Base-by-base conservation (phyloP, 2,113 vertebrate species). In the Numida meleagris region DNA sequence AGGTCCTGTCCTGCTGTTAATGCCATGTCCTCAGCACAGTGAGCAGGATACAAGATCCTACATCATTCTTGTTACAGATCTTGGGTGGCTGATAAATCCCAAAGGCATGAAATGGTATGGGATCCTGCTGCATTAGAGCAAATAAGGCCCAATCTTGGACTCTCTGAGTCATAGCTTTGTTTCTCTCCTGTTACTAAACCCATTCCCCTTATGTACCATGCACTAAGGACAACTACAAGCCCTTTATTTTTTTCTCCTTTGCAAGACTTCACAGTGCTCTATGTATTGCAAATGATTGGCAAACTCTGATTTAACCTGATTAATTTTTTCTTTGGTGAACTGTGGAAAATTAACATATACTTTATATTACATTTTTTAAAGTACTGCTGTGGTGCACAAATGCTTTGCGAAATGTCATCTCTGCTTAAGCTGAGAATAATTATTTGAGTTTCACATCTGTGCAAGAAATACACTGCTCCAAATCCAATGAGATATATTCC, bases 381-480 rank as follows among this genome's bases (percentile, higher is more conserved):
- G 5, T 31, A 38, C 13, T 62, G 33, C 18, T 59, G 13, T 4
- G 10, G 20, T 66, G 27, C 40, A 40, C 57, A 79, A 66, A 79
- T 50, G 12, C 21, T 78, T 81, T 75, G 36, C 18, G 82, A 86
- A 90, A 79, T 61, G 57, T 65, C 46, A 25, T 40, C 42, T 71
- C n/a, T 94, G 61, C 57, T 93, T 57, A 83, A 48, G 12, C 46
- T 63, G n/a, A 66, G 67, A 89, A 65, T 23, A 73, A 78, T 81
- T 75, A 48, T 57, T 70, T 58, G n/a, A 88, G 31, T 65, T 82
- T 82, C 53, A 8, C 29, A 34, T 61, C 42, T 51, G 29, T 68
- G 50, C 81, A n/a, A 65, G 59, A 89, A 87, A 81, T 36, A 48
- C n/a, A 20, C 7, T 34, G 43, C n/a, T 94, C 43, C 13, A 66